phyloP scores from a whole-genome alignment of 2,113 vertebrate genomes.

The Tyrannus savana region DNA sequence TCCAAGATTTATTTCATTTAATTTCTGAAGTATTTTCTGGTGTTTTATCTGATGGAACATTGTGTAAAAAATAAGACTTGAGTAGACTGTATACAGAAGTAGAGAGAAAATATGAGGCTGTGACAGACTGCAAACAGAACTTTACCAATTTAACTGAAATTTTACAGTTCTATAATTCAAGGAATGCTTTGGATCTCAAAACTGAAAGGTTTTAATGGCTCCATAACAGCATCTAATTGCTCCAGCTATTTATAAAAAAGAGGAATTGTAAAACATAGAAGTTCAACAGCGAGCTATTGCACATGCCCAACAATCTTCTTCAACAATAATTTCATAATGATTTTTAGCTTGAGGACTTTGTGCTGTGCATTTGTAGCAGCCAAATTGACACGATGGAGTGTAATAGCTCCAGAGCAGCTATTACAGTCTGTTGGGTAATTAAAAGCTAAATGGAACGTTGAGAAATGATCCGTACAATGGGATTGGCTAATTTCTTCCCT shows the following conservation, averaged over 20 bases:
- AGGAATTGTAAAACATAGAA: slow-evolving; percentile 9
- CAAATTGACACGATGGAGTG: slow-evolving; percentile 56
- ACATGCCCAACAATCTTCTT: slow-evolving; percentile 38
- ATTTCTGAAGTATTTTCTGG: slow-evolving; percentile 8
- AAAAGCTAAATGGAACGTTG: slow-evolving; percentile 69
- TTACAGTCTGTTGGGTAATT: slow-evolving; percentile 68
- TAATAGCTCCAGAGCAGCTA: slow-evolving; percentile 66
- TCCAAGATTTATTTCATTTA: not conserved
- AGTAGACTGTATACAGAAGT: not conserved
- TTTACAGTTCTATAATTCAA: slow-evolving; percentile 35
- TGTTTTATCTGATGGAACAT: not conserved
- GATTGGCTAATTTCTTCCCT: slow-evolving; percentile 57
- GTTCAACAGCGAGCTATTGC: slow-evolving; percentile 28
- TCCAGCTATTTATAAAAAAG: slow-evolving; percentile 48
- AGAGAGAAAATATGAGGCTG: not conserved
- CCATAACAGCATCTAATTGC: slow-evolving; percentile 54
- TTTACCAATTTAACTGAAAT: slow-evolving; percentile 23
- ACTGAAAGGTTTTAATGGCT: slow-evolving; percentile 42
- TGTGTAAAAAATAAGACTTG: not conserved
- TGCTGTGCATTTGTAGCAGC: slow-evolving; percentile 45
- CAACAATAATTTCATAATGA: slow-evolving; percentile 63
- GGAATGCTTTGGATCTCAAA: slow-evolving; percentile 22
- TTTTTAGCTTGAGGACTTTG: slow-evolving; percentile 67
- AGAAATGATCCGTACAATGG: slow-evolving; percentile 54
- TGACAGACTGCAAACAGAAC: slow-evolving; percentile 36